Conservation (phyloP, 64 coral and sea anemone species). For the Pocillopora verrucosa region DNA sequence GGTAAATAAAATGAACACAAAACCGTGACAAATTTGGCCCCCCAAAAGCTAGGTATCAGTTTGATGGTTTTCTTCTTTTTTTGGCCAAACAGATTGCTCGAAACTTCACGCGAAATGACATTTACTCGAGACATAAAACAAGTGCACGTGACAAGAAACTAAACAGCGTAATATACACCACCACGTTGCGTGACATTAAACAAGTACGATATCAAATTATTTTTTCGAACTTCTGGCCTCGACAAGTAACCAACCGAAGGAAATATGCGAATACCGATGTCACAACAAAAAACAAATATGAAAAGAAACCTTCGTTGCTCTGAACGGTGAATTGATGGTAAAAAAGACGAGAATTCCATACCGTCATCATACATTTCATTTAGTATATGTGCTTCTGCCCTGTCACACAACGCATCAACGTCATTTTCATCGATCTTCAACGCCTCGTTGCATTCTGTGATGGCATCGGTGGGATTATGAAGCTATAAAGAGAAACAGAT, state of each 20-base stretch:
- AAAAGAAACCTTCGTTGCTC: neutral
- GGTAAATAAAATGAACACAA: neutral
- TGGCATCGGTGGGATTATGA: slow-evolving; percentile 67
- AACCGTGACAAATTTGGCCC: neutral
- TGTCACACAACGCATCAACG: slow-evolving; percentile 93
- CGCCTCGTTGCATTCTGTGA: slow-evolving; percentile 83
- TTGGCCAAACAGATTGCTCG: neutral
- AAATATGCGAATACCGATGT: neutral
- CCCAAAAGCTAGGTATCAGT: neutral
- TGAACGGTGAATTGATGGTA: neutral
- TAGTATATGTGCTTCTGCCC: slow-evolving; percentile 88
- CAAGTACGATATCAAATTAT: too few relatives aligned
- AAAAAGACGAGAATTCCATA: slow-evolving; percentile 5
- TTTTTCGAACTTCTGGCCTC: too few relatives aligned
- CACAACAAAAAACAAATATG: neutral
- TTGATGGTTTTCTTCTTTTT: neutral
- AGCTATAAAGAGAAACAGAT: slow-evolving; percentile 38
- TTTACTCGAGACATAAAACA: neutral
- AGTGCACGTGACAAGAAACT: neutral
- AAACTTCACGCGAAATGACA: neutral
- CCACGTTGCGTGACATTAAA: too few relatives aligned
- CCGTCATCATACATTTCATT: slow-evolving; percentile 95
- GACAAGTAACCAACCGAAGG: too few relatives aligned
- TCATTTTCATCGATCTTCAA: slow-evolving; percentile 87
- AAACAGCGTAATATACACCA: too few relatives aligned